These are phyloP conservation scores for Lophotis ruficrista DNA, from an alignment of 2,113 vertebrate species.

Conservation along the genomic window DNA sequence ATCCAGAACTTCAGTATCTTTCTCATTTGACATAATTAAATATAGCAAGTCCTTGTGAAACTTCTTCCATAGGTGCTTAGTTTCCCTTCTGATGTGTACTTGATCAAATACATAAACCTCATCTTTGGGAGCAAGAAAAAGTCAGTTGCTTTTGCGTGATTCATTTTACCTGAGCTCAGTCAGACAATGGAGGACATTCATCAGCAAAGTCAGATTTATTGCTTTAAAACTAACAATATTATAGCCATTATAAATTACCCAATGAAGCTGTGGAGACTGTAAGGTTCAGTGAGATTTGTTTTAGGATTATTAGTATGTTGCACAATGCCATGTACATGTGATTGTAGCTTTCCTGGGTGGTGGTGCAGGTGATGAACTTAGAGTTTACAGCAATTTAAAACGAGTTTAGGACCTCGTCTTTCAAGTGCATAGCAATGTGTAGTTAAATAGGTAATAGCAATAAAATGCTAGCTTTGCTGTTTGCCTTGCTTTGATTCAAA, in stretches of 20 bases:
- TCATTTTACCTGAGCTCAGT: background rate
- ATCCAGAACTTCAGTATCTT: background rate
- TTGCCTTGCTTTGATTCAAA: background rate
- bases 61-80: background rate
- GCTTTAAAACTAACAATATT: background rate
- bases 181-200: background rate
- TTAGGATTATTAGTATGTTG: background rate
- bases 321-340: background rate
- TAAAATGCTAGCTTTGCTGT: background rate
- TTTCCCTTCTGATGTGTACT: background rate
- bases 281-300: background rate
- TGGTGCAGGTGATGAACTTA: background rate
- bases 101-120: background rate
- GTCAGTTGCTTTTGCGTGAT: background rate
- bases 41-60: background rate
- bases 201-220: background rate
- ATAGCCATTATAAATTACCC: background rate
- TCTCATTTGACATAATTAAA: background rate
- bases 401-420: constrained; percentile 1
- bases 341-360: background rate
- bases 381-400: background rate
- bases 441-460: background rate
- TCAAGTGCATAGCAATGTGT: background rate
- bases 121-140: background rate
- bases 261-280: background rate